Base-by-base conservation (phyloP, 2,797 vertebrate species). In the Enteromius viviparus region DNA sequence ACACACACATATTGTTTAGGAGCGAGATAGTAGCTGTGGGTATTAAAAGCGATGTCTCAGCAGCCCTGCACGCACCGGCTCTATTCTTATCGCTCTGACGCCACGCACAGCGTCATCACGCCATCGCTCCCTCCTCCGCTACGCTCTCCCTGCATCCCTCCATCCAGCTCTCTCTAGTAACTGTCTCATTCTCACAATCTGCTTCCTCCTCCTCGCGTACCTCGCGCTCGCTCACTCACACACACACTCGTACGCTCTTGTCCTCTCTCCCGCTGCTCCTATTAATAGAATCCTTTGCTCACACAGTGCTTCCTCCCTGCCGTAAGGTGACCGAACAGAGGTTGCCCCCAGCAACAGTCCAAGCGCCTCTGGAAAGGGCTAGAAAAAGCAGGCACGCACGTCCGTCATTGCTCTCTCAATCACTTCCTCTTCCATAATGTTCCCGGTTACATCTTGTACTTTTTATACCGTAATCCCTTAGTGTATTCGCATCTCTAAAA, bases 81-180 rank as follows among this genome's bases (percentile, higher is more conserved):
- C 95, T 95, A 95, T 95, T 95, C 94, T 95, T 95, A 94, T 94
- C 94, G 21, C 91, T 85, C 90, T 96, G 95, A 96, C 95, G 95
- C 94, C 94, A 95, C 89, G 89, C 89, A 91, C 93, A 90, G 91
- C 95, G 94, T 96, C 95, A 95, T 92, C 91, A 93, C 92, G 91
- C 92, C 86, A 88, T 92, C 91, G 68, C 93, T 92, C 90, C 94
- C 92, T 92, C 93, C 93, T 92, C 92, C 89, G 90, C 90, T 89
- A 92, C 85, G 84, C 90, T 93, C 84, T 83, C 89, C 90, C 90
- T 91, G 88, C 76, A 87, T 92, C 92, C 87, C 87, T 92, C 89
- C 84, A 70, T 86, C 86, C 53, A 66, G 77, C 45, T 91, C 90
- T 92, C 91, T 91, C 90, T 88, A 90, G 89, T 92, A 91, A 92